Evolutionary conservation across 2,113 vertebrate genomes (phyloP), one percentile per base, ranked within the genome.

Genomic region (Hydrolagus affinis): DNA sequence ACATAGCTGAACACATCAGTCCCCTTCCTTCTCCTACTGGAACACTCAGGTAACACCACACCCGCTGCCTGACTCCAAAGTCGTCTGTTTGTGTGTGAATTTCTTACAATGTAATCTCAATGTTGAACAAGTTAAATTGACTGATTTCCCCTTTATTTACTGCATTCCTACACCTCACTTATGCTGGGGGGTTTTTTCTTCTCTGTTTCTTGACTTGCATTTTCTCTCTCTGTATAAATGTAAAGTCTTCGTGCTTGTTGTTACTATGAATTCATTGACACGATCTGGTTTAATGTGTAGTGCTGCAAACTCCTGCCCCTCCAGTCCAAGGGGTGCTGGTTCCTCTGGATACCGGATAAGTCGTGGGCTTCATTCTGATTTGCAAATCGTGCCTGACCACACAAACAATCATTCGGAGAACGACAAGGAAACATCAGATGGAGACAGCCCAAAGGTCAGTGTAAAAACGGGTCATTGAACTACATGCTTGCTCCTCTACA

Each of bases 261-360:
- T 66, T 19, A 12, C 62, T 15, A 11, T 75, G 28, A 9, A 11
- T 17, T 28, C 25, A 30, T 15, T 2, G 11, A 70, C 15, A 85
- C 25, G 32, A 8, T 23, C 69, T 70, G 62, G 19, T 60, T 85
- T 85, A 17, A 32, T 83, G 19, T 83, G 85, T 91, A 99, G 97
- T 89, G 98, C 98, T 88, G 97, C 97, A 87, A 99, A 99, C 92
- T 99, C 97, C 86, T 99, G 97, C 91, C 98, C 98, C 7, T 99
- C 97, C 68, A 99, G 98, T 92, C 97, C 98, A 15, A 94, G 96
- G 85, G 97, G 97, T 86, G 97, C 97, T 2, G 98, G 98, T 86
- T 94, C 96, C 87, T 99, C 98, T 87, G 96, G 96, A 90, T 99
- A 98, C 93, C 96, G 95, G 91, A 93, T 96, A 89, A 94, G 95